Evolutionary conservation across 2,888 invertebrate genomes (phyloP), one percentile per base, ranked within the genome.

Genomic region (Schizaphis graminum): DNA sequence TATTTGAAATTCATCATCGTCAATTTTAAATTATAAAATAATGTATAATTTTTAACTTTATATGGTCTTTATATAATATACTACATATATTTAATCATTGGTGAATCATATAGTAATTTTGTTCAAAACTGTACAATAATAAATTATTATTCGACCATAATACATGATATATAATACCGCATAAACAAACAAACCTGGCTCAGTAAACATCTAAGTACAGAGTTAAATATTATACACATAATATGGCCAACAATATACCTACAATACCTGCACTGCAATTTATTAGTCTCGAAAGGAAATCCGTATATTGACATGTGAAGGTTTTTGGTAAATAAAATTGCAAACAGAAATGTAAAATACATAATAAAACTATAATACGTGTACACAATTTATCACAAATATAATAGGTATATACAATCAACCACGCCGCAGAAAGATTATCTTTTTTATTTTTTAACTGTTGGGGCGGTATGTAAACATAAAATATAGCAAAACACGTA

Each of bases 251-350:
- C 67, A 77, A 77, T 77, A 77, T 35, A 21, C 13, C n/a, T 35
- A 77, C 67, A 77, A 77, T 77, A 77, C 67, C 35, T 77, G 77
- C 35, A 35, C 77, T 77, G 77, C 77, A 77, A 77, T 77, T 77
- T 77, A 77, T 77, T 77, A 35, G 77, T 77, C 35, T 77, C 35
- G 16, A 77, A 77, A 77, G 77, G 35, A 77, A 77, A 77, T 77
- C 77, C 77, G 77, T 77, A 77, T 77, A 77, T 77, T 77, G 77
- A 77, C 35, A 35, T 35, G 21, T 77, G 77, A 77, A 77, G 77
- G 77, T 35, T 77, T 77, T 77, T 21, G 35, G 77, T 7, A 77
- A 77, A 77, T 77, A 7, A 21, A 35, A 77, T 35, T 35, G 77
- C 77, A 35, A 7, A 35, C 21, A 21, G 77, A 21, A 35, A 77